phyloP scores from a whole-genome alignment of 2,113 vertebrate genomes.

The Syrrhaptes paradoxus region DNA sequence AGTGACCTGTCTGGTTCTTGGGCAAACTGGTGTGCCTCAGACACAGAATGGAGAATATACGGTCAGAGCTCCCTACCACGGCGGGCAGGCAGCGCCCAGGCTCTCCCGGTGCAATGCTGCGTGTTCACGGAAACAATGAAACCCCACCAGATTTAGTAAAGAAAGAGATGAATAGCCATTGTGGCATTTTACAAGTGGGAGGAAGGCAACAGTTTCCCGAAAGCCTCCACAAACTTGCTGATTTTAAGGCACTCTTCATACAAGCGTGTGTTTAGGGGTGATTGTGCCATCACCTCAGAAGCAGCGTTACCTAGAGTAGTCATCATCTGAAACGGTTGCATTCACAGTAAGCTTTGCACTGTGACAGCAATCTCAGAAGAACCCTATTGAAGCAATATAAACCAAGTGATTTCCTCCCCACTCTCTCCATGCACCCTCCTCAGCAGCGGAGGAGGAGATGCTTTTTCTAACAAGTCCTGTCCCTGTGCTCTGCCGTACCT shows the following conservation, averaged over 20 bases:
- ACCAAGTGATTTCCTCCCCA: neutral
- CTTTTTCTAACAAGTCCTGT: neutral
- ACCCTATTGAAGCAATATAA: neutral
- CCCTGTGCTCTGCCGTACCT: rapidly evolving
- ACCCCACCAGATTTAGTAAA: neutral
- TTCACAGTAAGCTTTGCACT: neutral
- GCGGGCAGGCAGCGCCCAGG: neutral
- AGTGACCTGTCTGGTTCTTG: neutral
- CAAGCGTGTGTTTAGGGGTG: neutral
- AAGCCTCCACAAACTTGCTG: neutral
- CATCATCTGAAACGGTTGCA: neutral
- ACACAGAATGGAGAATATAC: neutral
- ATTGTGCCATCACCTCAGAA: neutral
- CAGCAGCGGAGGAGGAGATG: neutral
- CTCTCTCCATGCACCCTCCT: neutral
- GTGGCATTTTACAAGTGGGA: neutral
- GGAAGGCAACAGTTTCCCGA: neutral
- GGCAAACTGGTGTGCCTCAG: neutral
- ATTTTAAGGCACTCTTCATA: neutral
- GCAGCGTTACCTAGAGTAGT: neutral
- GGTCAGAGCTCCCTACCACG: too few species aligned
- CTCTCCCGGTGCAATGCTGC: neutral
- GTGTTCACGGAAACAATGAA: neutral
- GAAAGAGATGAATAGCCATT: neutral
- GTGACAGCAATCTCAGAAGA: neutral